Evolutionary conservation across 2,113 vertebrate genomes (phyloP).

Genomic region (Probosciger aterrimus): DNA sequence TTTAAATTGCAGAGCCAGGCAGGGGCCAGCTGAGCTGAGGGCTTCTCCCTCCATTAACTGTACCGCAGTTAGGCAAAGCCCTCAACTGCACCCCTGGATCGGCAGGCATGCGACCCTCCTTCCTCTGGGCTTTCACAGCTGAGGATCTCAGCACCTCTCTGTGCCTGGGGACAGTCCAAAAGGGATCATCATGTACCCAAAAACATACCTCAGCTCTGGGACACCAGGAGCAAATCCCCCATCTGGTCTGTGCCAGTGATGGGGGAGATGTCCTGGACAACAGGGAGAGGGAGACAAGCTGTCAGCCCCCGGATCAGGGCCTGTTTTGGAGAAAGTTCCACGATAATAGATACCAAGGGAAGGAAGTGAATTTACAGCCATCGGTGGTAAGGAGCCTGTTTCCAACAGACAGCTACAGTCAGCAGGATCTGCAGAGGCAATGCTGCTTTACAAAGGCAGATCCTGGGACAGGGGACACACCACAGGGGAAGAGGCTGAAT

Average conservation of each 20-base stretch:
- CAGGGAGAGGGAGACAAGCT: neutral
- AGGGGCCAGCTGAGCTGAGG: neutral
- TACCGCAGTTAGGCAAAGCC: neutral
- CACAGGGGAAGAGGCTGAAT: neutral
- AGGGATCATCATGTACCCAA: rapidly evolving
- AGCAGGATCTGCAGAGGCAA: neutral
- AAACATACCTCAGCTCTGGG: rapidly evolving
- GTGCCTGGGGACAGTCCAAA: neutral
- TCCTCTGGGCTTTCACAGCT: neutral
- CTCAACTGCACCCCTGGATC: rapidly evolving
- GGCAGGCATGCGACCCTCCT: rapidly evolving
- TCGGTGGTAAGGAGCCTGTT: neutral
- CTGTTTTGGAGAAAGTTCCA: neutral
- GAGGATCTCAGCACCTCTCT: neutral
- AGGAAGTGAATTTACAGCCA: neutral
- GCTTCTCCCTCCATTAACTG: neutral
- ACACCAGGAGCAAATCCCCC: neutral
- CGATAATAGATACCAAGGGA: neutral
- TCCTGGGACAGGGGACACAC: neutral
- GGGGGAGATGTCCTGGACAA: neutral
- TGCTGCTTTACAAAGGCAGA: neutral
- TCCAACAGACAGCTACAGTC: neutral
- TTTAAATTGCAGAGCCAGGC: neutral
- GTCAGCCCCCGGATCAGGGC: neutral
- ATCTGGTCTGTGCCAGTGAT: rapidly evolving